Evolutionary conservation across 2,797 vertebrate genomes (phyloP).

Genomic region (Lycodopsis pacificus): DNA sequence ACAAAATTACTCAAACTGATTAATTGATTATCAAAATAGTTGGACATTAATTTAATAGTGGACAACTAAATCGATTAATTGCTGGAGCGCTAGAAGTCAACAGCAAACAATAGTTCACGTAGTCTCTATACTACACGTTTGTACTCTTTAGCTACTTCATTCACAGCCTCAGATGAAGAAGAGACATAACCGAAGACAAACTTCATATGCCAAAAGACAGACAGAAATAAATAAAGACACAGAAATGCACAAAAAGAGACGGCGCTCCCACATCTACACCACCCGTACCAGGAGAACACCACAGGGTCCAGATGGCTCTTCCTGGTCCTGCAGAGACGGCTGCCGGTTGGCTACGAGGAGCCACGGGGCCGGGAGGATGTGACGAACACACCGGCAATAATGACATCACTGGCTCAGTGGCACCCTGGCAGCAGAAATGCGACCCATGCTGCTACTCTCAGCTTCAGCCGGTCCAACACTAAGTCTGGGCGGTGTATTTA

Average conservation of each 20-base stretch:
- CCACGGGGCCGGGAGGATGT: slow-evolving; percentile 59
- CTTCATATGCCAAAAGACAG: not conserved
- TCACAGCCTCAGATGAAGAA: not conserved
- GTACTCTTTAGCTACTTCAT: not conserved
- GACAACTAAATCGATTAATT: not conserved
- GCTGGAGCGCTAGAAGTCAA: not conserved
- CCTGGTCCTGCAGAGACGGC: slow-evolving; percentile 73
- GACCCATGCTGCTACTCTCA: slow-evolving; percentile 56
- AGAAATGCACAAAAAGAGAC: slow-evolving; percentile 15
- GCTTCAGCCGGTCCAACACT: slow-evolving; percentile 39
- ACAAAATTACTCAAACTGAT: not conserved
- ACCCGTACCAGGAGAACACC: slow-evolving; percentile 66
- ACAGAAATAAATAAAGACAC: not conserved
- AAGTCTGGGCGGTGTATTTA: slow-evolving; percentile 57
- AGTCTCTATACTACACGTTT: not conserved
- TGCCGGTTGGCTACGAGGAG: slow-evolving; percentile 68
- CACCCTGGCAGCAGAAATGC: slow-evolving; percentile 64
- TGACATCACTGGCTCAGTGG: slow-evolving; percentile 70
- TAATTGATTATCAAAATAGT: not conserved
- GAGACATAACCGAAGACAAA: not conserved
- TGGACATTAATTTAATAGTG: not conserved
- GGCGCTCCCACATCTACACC: slow-evolving; percentile 30
- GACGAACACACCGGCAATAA: slow-evolving; percentile 56
- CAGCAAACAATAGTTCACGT: slow-evolving; percentile 17
- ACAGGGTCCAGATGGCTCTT: slow-evolving; percentile 85